Evolutionary conservation across 2,113 vertebrate genomes (phyloP).

Genomic region (Athene noctua): DNA sequence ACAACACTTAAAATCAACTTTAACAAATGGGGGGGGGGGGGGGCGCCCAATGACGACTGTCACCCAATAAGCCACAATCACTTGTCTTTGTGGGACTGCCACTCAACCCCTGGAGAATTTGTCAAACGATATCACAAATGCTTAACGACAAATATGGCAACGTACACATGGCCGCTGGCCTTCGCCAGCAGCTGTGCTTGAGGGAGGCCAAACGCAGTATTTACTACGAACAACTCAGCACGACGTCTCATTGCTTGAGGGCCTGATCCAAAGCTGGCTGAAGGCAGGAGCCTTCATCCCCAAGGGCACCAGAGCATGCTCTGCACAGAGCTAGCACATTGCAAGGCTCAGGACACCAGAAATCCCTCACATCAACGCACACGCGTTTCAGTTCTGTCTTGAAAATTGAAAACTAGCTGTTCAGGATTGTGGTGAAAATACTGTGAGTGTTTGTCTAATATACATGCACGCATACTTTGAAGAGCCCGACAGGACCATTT

Average conservation of each 20-base stretch:
- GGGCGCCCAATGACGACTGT: too few relatives aligned
- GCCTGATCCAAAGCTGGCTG: too few relatives aligned
- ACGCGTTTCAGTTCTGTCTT: accelerated
- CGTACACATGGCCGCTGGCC: accelerated
- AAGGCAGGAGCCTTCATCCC: neutral
- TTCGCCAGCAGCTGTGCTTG: neutral
- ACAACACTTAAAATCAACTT: neutral
- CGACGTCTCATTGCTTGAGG: accelerated
- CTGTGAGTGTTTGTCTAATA: neutral
- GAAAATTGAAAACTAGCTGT: neutral
- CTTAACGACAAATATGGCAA: neutral
- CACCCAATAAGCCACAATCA: neutral
- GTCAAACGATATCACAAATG: neutral
- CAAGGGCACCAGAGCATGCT: neutral
- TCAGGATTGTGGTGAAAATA: neutral
- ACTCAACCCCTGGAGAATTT: neutral
- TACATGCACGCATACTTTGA: accelerated
- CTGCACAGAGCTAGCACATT: neutral
- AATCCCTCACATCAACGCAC: too few relatives aligned
- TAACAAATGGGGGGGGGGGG: neutral
- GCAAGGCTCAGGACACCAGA: neutral
- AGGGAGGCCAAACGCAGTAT: neutral
- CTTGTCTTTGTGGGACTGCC: neutral
- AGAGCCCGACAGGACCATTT: neutral
- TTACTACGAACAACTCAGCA: accelerated